Evolutionary conservation across 2,888 invertebrate genomes (phyloP), one percentile per base, ranked within the genome.

Genomic region (Netelia virgata): DNA sequence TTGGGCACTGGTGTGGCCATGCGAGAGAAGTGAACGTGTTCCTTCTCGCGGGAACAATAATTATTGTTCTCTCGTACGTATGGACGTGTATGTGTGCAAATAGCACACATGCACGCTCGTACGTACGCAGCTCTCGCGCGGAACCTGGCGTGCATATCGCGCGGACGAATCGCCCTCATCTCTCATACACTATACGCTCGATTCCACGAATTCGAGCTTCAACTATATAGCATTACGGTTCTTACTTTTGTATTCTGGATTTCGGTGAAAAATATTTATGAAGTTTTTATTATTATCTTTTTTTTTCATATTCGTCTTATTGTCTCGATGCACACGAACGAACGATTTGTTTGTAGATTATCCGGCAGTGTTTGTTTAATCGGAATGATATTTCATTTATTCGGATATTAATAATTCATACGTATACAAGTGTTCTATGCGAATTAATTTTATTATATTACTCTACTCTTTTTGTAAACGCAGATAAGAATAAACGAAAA

Each of bases 31-130:
- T 55, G 64, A 80, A 83, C 64, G 69, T 63, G 70, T 73, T 53
- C 53, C 23, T 55, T 72, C 64, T 55, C 81, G 85, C 76, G 83
- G 72, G 86, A 86, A 85, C 86, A 86, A 86, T 86, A 86, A 86
- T 86, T 86, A 86, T 86, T 86, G 83, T 85, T 86, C 86, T 83
- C 74, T 75, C 20, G 75, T 72, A 63, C 50, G 16, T 14, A 74
- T n/a, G n/a, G n/a, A n/a, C n/a, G n/a, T n/a, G n/a, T n/a, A n/a
- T n/a, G n/a, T n/a, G n/a, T n/a, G n/a, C n/a, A n/a, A n/a, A n/a
- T n/a, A n/a, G n/a, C 53, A 63, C 28, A 61, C n/a, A 63, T 1
- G n/a, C 75, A 77, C 28, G 63, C 50, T 36, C 50, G 47, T 55
- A 63, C 28, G 20, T 36, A 75, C 41, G 41, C 23, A 50, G 16